Evolutionary conservation across 2,888 invertebrate species (phyloP), one percentile per base, ranked within the genome.

Genomic region (Dinocampus coccinellae): DNA sequence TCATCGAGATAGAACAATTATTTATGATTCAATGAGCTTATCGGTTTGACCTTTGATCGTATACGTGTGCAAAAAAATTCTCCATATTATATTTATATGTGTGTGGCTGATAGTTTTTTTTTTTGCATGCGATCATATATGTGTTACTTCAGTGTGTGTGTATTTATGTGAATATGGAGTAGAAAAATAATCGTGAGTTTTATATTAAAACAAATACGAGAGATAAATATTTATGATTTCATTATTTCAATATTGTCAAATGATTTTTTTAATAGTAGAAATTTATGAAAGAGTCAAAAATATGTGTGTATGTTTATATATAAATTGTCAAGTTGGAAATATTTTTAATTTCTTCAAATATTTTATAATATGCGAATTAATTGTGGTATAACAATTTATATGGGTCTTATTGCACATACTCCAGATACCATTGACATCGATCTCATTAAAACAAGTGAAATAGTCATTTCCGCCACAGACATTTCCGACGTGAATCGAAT

Each of bases 401-500:
- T 16, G 29, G 42, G n/a, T 47, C 55, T 67, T 67, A 63, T 58
- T 67, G 62, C 62, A 72, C 57, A 26, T 42, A 61, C 47, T 55
- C 16, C 10, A 24, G 60, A 71, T 33, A 57, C 36, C 47, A 47
- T 42, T 42, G 62, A 29, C 42, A 57, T 52, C 67, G 33, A 57
- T 63, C 62, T 72, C 67, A 72, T 68, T 63, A 68, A 34, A 58
- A 10, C 26, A 36, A 36, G n/a, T 39, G 67, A 52, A 68, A 72
- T 68, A 63, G 72, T 63, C 67, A n/a, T n/a, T 72, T 67, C 67
- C 67, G 62, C 72, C 57, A 47, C 69, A 62, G 64, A 66, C 67
- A 70, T 72, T 61, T 71, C 52, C 69, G 55, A 61, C 58, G 71
- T 65, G 61, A 64, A 75, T 73, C 67, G 69, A 72, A 75, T 70